A percentile compares a stretch with the other conserved stretches of the same genome.
Evolutionary conservation across 2,797 vertebrate genomes (phyloP).

Genomic region (Epinephelus coioides): DNA sequence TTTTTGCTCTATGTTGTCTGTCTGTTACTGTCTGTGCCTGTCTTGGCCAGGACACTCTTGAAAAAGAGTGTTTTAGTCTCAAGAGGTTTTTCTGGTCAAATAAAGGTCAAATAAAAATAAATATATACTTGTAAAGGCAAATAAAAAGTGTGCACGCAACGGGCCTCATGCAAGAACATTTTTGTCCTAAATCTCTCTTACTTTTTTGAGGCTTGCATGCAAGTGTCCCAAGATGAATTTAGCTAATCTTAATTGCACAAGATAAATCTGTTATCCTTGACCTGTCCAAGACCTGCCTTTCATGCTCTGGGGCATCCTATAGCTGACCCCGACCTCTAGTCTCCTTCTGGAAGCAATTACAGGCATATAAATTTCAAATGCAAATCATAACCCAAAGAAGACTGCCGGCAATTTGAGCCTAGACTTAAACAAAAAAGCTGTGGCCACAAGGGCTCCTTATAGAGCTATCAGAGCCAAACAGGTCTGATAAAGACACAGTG

Average conservation of each 20-base stretch:
- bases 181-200: background rate
- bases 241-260: background rate
- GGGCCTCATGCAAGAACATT: background rate
- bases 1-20: too few species aligned
- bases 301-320: background rate
- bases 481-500: slow-evolving; percentile 42
- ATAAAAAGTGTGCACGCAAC: background rate
- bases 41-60: too few species aligned
- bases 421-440: background rate
- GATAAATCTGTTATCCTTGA: background rate
- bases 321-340: background rate
- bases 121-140: too few species aligned
- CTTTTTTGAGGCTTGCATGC: background rate
- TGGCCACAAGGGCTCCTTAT: background rate
- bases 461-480: slow-evolving; percentile 44
- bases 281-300: background rate
- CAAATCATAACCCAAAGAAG: slow-evolving; percentile 21
- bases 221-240: too few species aligned
- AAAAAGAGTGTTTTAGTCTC: too few species aligned
- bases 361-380: background rate
- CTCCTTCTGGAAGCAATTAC: slow-evolving; percentile 8
- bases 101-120: too few species aligned
- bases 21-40: too few species aligned
- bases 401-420: slow-evolving; percentile 16
- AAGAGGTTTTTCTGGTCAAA: too few species aligned